Conservation (phyloP, 1,140 invertebrate genomes). For the Choristoneura fumiferana region DNA sequence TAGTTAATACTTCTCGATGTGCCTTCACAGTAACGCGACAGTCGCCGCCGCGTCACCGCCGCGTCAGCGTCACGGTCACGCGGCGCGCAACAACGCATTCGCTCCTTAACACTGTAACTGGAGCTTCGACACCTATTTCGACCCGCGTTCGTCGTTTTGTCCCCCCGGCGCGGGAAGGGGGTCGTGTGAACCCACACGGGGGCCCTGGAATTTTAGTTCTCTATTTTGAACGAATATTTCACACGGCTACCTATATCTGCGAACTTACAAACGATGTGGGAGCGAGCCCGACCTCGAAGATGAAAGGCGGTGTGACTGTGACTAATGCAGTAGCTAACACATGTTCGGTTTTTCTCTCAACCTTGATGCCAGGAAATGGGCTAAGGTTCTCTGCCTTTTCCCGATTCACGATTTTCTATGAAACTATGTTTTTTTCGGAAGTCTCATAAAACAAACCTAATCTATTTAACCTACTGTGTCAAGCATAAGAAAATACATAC, state of each 20-base stretch:
- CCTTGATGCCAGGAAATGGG: too few relatives aligned
- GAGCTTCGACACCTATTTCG: neutral
- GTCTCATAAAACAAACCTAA: too few relatives aligned
- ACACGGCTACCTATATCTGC: neutral
- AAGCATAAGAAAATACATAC: too few relatives aligned
- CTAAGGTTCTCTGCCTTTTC: too few relatives aligned
- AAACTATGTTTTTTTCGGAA: too few relatives aligned
- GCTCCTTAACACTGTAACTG: neutral
- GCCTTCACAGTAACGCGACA: neutral
- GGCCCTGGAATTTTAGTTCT: neutral
- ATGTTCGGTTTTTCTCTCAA: too few relatives aligned
- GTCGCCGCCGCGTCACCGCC: neutral
- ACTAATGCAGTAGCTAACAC: too few relatives aligned
- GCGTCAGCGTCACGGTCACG: neutral
- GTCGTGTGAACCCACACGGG: neutral
- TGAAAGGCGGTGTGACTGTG: too few relatives aligned
- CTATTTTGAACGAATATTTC: neutral
- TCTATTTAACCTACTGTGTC: too few relatives aligned
- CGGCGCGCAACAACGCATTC: slow-evolving; percentile 1
- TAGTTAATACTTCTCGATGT: neutral
- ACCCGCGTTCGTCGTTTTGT: neutral
- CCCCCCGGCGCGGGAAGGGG: neutral
- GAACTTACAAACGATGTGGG: too few relatives aligned
- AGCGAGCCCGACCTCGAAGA: too few relatives aligned
- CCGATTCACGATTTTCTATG: too few relatives aligned